Base-by-base conservation (phyloP, 2,888 invertebrate genomes). In the Cremastobaeus sp. region DNA sequence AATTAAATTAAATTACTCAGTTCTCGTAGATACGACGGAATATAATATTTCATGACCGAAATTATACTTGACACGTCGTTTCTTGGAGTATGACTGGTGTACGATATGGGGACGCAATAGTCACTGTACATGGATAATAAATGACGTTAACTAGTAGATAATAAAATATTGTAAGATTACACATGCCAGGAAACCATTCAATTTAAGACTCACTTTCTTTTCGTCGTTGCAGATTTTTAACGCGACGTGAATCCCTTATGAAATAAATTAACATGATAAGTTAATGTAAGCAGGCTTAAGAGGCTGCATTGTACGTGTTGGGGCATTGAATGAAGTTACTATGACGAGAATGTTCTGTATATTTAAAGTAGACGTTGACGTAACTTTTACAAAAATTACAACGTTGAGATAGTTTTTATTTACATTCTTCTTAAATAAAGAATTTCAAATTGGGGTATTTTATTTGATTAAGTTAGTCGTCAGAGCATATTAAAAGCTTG, bases 1-100 rank as follows among this genome's bases (percentile, higher is more conserved):
- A 83, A 84, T 85, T 82, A 84, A 85, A 84, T 83, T 82, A 83
- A 83, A 84, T 84, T 84, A 83, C 82, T 78, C 76, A 77, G 79
- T 82, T 81, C 80, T 76, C 79, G 80, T 77, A 82, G 77, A 78
- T 79, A 78, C 76, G 75, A 66, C 76, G 79, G 81, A 83, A 81
- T 81, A 76, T 79, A 81, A 80, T 78, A 82, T 79, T 82, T 81
- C 71, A 59, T 37, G 50, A 57, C 57, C 52, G 64, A 50, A 71
- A 71, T 71, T 64, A 57, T 55, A 50, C 52, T 65, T 71, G 57
- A 64, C 59, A 65, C 41, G 50, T 30, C 32, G 71, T 71, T 52
- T 34, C 70, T 52, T 52, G 64, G 64, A 57, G 64, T 25, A 64
- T 50, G 37, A 60, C 60, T 35, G 25, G 25, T 39, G 37, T 48